Evolutionary conservation across 1,140 invertebrate species (phyloP).

Genomic region (Sarcophaga peregrina): DNA sequence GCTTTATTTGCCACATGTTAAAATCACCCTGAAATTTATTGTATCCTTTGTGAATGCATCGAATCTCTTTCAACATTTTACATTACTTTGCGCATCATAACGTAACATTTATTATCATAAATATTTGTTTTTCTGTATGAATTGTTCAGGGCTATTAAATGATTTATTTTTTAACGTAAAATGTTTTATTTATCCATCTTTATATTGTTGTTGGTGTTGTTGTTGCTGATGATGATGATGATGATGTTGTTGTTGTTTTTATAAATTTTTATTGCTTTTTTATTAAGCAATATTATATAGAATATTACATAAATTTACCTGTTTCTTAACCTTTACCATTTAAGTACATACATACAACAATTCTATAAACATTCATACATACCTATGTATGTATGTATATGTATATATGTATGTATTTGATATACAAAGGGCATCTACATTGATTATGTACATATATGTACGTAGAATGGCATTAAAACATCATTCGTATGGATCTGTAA

Average conservation of each 20-base stretch:
- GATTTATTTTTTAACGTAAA: slow-evolving; percentile 8
- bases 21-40: background rate
- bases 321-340: slow-evolving; percentile 5
- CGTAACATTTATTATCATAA: slow-evolving; percentile 11
- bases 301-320: slow-evolving; percentile 11
- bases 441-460: no score
- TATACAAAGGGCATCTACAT: background rate
- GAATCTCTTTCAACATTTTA: background rate
- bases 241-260: background rate
- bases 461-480: no score
- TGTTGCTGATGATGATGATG: no score
- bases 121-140: background rate
- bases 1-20: background rate
- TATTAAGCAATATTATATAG: slow-evolving; percentile 7
- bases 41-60: background rate
- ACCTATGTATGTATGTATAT: background rate
- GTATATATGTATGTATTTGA: background rate
- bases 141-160: slow-evolving; percentile 14
- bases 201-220: background rate
- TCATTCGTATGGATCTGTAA: background rate
- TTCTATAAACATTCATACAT: background rate
- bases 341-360: background rate
- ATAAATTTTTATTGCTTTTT: background rate
- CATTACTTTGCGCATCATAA: slow-evolving; percentile 7
- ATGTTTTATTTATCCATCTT: background rate